A percentile compares a stretch with the other conserved stretches of the same genome.
phyloP scores from a whole-genome alignment of 2,797 vertebrate genomes.

The Crenichthys baileyi region DNA sequence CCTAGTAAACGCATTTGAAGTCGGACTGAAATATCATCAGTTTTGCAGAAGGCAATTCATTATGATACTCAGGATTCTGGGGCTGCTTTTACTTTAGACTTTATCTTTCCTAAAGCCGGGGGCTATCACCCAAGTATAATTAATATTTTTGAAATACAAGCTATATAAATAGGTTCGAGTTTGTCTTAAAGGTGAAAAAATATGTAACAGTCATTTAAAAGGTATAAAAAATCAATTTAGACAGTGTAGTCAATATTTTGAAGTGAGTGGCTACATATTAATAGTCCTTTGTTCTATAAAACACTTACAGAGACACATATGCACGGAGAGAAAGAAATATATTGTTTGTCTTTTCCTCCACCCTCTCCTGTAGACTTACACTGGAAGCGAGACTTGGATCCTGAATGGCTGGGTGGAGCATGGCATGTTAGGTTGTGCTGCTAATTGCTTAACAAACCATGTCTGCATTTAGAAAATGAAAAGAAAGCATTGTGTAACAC shows the following conservation, averaged over 20 bases:
- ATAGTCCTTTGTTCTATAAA: conserved; percentile 46
- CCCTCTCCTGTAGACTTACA: conserved; percentile 63
- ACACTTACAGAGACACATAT: conserved; percentile 49
- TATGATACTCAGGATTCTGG: neutral
- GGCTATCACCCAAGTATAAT: neutral
- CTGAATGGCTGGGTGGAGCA: conserved; percentile 57
- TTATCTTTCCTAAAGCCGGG: conserved; percentile 1
- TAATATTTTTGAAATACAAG: neutral
- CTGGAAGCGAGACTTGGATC: conserved; percentile 57
- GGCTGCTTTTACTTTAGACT: neutral
- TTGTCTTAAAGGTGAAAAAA: neutral
- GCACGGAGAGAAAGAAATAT: conserved; percentile 37
- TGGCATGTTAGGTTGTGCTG: conserved; percentile 58
- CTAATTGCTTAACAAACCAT: conserved; percentile 70
- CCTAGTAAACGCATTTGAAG: conserved; percentile 10
- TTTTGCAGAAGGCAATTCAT: conserved; percentile 11
- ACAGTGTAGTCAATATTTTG: conserved; percentile 24
- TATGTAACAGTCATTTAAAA: neutral
- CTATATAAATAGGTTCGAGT: conserved; percentile 1
- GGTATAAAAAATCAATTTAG: neutral
- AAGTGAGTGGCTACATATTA: conserved; percentile 22
- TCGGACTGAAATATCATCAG: conserved; percentile 30
- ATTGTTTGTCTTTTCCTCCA: conserved; percentile 75
- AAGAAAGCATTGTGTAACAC: conserved; percentile 52
- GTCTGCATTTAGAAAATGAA: conserved; percentile 65